phyloP scores from a whole-genome alignment of 2,888 invertebrate genomes.

The Germaria angustata region DNA sequence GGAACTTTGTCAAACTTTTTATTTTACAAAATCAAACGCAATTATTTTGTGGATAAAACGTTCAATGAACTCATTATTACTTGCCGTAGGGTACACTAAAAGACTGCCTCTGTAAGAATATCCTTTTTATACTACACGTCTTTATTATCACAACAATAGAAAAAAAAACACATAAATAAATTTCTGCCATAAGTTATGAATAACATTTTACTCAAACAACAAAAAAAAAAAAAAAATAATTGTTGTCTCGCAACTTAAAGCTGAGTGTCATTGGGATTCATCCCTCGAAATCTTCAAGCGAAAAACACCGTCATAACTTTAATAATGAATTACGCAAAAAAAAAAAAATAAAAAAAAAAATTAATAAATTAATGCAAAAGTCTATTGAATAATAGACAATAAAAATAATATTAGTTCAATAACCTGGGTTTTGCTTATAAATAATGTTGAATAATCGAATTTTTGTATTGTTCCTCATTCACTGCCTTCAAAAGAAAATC shows the following conservation, averaged over 20 bases:
- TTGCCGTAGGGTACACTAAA: not conserved
- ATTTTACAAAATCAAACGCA: too few relatives aligned
- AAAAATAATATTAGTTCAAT: conserved; percentile 7
- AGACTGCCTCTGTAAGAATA: not conserved
- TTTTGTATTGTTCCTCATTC: not conserved
- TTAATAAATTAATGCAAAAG: not conserved
- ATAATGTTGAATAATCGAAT: not conserved
- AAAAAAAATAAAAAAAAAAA: too few relatives aligned
- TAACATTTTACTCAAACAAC: not conserved
- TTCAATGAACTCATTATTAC: not conserved
- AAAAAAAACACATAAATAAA: not conserved
- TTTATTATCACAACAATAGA: not conserved
- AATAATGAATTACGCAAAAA: too few relatives aligned
- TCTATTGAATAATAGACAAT: not conserved
- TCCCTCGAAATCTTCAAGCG: not conserved
- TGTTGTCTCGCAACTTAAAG: not conserved
- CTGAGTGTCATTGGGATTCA: not conserved
- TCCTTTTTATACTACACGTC: not conserved
- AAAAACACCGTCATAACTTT: not conserved
- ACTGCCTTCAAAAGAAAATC: not conserved
- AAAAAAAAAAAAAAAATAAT: not conserved
- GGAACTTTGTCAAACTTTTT: too few relatives aligned
- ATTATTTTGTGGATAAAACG: too few relatives aligned
- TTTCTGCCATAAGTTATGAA: not conserved
- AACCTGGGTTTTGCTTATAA: not conserved